Percentiles rank a stretch among this genome's conserved stretches.
These are phyloP conservation scores for Ondatra zibethicus DNA, from an alignment of 2,113 vertebrate species.

Conservation along the genomic window DNA sequence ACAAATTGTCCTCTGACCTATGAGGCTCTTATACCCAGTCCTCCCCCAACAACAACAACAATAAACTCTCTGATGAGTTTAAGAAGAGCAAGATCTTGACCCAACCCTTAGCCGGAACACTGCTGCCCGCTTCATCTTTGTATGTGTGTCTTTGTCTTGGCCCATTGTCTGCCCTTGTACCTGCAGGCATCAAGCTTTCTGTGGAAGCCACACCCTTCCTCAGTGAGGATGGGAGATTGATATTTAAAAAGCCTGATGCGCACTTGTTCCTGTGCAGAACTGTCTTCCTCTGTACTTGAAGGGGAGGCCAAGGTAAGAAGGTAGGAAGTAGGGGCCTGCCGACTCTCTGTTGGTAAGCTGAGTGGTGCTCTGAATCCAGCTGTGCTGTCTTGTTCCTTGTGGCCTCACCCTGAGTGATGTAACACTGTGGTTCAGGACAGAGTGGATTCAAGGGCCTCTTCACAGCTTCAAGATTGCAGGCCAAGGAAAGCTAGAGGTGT, in stretches of 20 bases:
- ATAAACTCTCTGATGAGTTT: background rate
- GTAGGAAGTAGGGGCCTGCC: accelerated
- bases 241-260: background rate
- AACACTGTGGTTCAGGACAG: background rate
- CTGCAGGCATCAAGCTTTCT: background rate
- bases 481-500: background rate
- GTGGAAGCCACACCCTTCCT: background rate
- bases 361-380: no score
- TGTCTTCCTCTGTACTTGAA: accelerated
- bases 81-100: background rate
- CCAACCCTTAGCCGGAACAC: accelerated
- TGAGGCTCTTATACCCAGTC: background rate
- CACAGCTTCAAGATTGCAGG: background rate
- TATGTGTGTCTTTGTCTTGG: background rate
- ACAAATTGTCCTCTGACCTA: background rate
- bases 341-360: background rate
- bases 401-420: background rate
- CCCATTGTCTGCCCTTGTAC: background rate
- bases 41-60: background rate
- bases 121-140: accelerated
- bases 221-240: background rate
- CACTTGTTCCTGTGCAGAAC: background rate
- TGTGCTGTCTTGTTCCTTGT: no score
- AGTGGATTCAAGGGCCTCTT: background rate
- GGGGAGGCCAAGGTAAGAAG: background rate